These are phyloP conservation scores for Enteromius treurensis DNA, from an alignment of 2,797 vertebrate species.

Conservation along the genomic window DNA sequence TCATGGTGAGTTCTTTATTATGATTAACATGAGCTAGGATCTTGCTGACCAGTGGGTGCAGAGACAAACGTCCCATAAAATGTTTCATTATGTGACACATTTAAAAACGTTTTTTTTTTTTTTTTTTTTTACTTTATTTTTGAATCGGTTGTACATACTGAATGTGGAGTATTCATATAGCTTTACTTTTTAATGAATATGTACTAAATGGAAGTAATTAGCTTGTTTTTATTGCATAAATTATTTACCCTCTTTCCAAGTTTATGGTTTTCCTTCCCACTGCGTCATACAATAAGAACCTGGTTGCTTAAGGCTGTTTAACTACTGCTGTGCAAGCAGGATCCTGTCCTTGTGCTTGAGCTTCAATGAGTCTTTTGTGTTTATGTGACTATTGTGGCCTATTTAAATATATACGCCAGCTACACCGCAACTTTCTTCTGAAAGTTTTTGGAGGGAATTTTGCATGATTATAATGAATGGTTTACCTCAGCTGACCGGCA, in stretches of 20 bases:
- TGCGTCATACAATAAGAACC: slow-evolving; percentile 8
- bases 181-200: background rate
- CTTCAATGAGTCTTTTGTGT: slow-evolving; percentile 29
- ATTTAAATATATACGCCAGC: slow-evolving; percentile 3
- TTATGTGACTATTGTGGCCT: slow-evolving; percentile 21
- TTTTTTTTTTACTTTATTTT: background rate
- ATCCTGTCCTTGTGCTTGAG: slow-evolving; percentile 21
- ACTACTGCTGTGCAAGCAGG: slow-evolving; percentile 30
- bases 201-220: background rate
- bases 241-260: background rate
- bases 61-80: background rate
- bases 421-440: background rate
- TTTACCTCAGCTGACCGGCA: background rate
- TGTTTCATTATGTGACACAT: background rate
- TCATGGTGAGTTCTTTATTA: slow-evolving; percentile 13
- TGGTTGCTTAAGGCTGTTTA: slow-evolving; percentile 10
- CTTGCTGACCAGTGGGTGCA: slow-evolving; percentile 26
- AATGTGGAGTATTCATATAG: background rate
- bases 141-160: background rate
- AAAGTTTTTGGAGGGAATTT: background rate
- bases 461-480: background rate
- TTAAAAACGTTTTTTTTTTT: background rate
- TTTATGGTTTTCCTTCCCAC: slow-evolving; percentile 15
- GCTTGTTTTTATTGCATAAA: background rate
- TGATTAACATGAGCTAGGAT: background rate